phyloP scores from a whole-genome alignment of 2,113 vertebrate species.

The Petrocephalus zakoni region DNA sequence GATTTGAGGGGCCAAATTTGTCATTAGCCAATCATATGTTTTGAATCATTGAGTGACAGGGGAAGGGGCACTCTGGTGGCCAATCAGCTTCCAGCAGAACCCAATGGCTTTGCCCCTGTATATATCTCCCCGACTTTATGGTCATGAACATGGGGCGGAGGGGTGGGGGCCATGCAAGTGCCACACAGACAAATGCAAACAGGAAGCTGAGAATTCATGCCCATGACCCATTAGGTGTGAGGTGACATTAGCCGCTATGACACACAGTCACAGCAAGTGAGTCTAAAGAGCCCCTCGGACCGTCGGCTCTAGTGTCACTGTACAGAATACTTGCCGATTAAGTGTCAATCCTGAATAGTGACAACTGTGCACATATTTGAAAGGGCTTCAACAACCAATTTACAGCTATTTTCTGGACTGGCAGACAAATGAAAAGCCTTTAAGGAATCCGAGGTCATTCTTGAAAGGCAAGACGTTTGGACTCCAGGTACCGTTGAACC shows the following conservation, averaged over 20 bases:
- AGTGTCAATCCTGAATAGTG: neutral
- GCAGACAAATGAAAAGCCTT: neutral
- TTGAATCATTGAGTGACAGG: neutral
- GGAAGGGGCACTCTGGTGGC: neutral
- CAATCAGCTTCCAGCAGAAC: neutral
- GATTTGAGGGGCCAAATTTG: neutral
- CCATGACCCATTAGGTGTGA: neutral
- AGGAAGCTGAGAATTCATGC: neutral
- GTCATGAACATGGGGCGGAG: neutral
- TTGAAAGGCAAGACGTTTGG: neutral
- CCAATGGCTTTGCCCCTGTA: neutral
- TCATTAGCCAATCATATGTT: neutral
- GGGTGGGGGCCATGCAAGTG: neutral
- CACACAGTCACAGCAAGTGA: neutral
- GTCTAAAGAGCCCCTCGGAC: neutral
- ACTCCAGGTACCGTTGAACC: neutral
- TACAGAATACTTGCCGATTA: neutral
- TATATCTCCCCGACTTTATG: neutral
- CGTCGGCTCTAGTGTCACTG: neutral
- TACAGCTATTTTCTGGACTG: neutral
- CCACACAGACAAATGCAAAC: neutral
- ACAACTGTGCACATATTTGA: neutral
- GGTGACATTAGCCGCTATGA: neutral
- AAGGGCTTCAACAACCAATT: neutral
- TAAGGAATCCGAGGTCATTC: neutral